Evolutionary conservation across 2,113 vertebrate genomes (phyloP).

Genomic region (Gila orcuttii): DNA sequence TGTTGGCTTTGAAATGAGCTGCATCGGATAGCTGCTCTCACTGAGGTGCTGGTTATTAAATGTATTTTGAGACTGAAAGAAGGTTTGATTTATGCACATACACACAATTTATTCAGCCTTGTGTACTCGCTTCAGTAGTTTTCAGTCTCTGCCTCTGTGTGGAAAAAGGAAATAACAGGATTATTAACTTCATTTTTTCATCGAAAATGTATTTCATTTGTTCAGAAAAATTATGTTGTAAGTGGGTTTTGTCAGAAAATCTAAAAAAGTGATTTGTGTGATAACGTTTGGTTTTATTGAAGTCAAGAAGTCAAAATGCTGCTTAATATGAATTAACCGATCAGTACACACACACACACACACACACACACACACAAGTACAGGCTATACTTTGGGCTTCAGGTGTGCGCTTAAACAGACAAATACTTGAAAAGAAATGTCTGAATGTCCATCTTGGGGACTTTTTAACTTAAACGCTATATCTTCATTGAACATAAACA

Average conservation of each 20-base stretch:
- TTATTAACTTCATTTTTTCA: background rate
- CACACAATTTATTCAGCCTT: background rate
- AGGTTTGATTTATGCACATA: constrained; percentile 1
- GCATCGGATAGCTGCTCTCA: background rate
- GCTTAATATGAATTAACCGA: background rate
- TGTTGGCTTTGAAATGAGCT: background rate
- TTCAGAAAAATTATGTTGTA: background rate
- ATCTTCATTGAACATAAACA: too few species aligned
- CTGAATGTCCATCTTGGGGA: too few species aligned
- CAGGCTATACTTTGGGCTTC: too few species aligned
- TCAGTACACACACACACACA: background rate
- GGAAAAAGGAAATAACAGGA: background rate
- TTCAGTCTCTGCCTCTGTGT: background rate
- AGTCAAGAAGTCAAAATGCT: background rate
- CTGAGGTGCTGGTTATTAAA: constrained; percentile 21
- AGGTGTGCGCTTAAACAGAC: too few species aligned
- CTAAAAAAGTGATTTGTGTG: background rate
- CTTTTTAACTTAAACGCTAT: too few species aligned
- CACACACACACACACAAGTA: too few species aligned
- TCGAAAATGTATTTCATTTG: background rate
- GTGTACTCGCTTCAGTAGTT: background rate
- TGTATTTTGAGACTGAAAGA: background rate
- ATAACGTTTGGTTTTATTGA: background rate
- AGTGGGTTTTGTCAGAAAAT: background rate
- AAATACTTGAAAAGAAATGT: too few species aligned